Evolutionary conservation across 30 jellyfish, hydroid and myxozoan species (phyloP), one percentile per base, ranked within the genome.

Genomic region (Pelagia noctiluca): DNA sequence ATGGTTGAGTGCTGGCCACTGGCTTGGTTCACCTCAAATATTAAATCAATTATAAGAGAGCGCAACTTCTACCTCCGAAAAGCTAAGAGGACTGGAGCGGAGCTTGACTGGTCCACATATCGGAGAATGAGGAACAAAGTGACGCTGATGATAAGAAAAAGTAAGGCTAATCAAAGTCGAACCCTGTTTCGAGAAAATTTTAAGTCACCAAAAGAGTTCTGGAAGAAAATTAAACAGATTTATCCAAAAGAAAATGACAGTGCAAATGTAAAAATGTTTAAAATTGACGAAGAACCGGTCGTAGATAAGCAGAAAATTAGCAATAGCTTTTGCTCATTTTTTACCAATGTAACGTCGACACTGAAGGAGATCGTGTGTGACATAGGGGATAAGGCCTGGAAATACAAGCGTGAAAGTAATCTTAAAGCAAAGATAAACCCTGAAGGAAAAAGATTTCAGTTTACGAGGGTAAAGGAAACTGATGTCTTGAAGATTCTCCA

Each of bases 31-130:
- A 53, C 69, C 67, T 35, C 65, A n/a, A 47, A 62, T 23, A 54
- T 76, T 19, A 76, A 76, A 60, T 53, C 46, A 19, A 61, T 32
- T 24, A 76, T 54, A 57, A 76, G 50, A 60, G 80, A 76, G 61
- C 88, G 88, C 65, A 71, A 62, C 34, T 57, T 16, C 48, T 60
- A 76, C 67, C 52, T 54, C 61, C 78, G 79, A 29, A 0, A 76
- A 53, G 88, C 79, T 24, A 32, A 23, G 50, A 76, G 67, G 80
- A 53, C 80, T 30, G 80, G 78, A 24, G 34, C 67, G 61, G 88
- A 76, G 69, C 47, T 35, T 76, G 88, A 76, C 36, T 76, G 88
- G 88, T 76, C 70, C 67, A 42, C 67, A 67, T 76, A 76, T 52
- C 61, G 88, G 37, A 28, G 67, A 32, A 8, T 57, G 48, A 76